These are phyloP conservation scores for Coecobrya sp. DNA, from an alignment of 2,888 invertebrate species.

Conservation along the genomic window DNA sequence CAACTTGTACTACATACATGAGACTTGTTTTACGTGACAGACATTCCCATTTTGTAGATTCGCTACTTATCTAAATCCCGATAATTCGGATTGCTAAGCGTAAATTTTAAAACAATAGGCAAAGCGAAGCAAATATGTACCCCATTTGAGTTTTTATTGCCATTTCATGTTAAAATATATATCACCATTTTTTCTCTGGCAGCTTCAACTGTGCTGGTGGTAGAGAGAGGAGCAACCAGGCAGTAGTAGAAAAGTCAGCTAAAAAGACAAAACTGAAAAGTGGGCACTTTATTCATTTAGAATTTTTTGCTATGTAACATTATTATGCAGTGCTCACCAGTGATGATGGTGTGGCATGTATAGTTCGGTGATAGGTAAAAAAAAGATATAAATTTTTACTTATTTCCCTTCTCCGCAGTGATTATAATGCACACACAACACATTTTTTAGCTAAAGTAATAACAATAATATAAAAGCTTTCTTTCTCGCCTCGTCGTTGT, in stretches of 20 bases:
- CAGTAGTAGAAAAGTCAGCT: no score
- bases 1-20: not conserved
- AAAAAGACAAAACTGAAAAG: not conserved
- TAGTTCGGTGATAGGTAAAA: not conserved
- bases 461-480: conserved; percentile 24
- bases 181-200: conserved; percentile 11
- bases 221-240: not conserved
- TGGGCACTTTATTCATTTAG: not conserved
- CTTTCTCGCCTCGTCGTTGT: conserved; percentile 23
- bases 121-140: not conserved
- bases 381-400: not conserved
- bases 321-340: not conserved
- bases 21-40: not conserved
- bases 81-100: conserved; percentile 2
- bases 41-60: not conserved
- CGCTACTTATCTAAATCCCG: not conserved
- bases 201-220: not conserved
- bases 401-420: not conserved
- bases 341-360: not conserved
- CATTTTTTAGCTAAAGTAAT: not conserved
- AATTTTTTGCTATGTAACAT: not conserved
- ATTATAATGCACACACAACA: not conserved
- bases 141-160: conserved; percentile 21
- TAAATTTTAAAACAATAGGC: conserved; percentile 1
- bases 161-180: conserved; percentile 26